Conservation (phyloP, 1,140 invertebrate species). For the Anthonomus grandis region DNA sequence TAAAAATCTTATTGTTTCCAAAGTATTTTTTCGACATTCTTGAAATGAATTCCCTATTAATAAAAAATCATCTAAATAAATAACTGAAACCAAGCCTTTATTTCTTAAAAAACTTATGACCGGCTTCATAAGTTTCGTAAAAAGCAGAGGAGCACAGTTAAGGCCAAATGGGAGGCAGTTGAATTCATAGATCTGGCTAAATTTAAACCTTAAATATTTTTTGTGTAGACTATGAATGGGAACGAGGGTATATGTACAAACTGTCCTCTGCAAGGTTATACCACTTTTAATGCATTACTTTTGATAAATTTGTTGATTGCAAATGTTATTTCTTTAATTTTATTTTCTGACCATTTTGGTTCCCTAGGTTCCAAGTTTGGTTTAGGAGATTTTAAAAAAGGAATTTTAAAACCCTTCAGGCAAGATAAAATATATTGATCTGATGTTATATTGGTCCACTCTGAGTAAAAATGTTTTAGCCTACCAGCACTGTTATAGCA, state of each 20-base stretch:
- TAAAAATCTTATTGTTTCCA: background rate
- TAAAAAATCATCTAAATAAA: constrained; percentile 40
- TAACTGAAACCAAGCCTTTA: constrained; percentile 27
- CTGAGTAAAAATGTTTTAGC: too few relatives aligned
- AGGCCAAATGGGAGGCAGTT: constrained; percentile 33
- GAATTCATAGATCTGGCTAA: constrained; percentile 28
- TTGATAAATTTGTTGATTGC: too few relatives aligned
- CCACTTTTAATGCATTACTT: too few relatives aligned
- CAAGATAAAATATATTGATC: too few relatives aligned
- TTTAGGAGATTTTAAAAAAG: too few relatives aligned
- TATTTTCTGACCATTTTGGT: too few relatives aligned
- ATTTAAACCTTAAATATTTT: constrained; percentile 41
- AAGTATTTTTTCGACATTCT: background rate
- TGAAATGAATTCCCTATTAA: constrained; percentile 25
- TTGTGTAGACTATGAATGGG: constrained; percentile 21
- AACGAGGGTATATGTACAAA: constrained; percentile 31
- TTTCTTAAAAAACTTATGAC: constrained; percentile 14
- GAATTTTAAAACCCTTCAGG: too few relatives aligned
- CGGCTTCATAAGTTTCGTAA: constrained; percentile 36
- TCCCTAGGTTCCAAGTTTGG: too few relatives aligned
- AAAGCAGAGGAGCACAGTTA: constrained; percentile 22
- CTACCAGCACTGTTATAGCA: too few relatives aligned
- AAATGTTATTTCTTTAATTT: too few relatives aligned
- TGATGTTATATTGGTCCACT: too few relatives aligned
- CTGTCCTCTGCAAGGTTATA: too few relatives aligned